Evolutionary conservation across 2,888 invertebrate genomes (phyloP).

Genomic region (Cotesia congregata): DNA sequence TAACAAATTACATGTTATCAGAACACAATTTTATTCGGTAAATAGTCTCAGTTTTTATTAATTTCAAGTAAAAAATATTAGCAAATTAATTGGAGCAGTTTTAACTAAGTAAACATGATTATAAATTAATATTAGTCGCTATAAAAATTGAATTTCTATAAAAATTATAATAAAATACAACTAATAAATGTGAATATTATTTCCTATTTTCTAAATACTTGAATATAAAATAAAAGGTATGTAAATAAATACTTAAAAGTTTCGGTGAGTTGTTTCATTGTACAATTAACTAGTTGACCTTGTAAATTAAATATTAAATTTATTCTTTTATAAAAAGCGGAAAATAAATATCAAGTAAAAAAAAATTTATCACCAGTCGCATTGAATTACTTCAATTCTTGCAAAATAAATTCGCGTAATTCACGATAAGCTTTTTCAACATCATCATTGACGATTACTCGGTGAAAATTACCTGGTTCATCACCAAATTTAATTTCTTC

Average conservation of each 20-base stretch:
- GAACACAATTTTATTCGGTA: constrained; percentile 67
- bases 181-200: background rate
- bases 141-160: background rate
- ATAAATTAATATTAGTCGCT: background rate
- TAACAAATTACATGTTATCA: constrained; percentile 59
- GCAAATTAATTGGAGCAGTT: background rate
- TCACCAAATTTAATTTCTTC: constrained; percentile 89
- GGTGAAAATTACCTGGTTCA: constrained; percentile 84
- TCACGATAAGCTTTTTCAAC: constrained; percentile 85
- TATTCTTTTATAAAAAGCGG: background rate
- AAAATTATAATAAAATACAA: background rate
- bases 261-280: background rate
- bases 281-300: background rate
- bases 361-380: constrained; percentile 59
- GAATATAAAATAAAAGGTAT: constrained; percentile 3
- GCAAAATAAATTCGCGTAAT: constrained; percentile 78
- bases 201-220: background rate
- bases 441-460: constrained; percentile 85
- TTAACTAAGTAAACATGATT: constrained; percentile 6
- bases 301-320: background rate
- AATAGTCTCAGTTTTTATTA: constrained; percentile 62
- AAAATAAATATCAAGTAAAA: background rate
- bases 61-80: constrained; percentile 6
- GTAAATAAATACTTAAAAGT: background rate
- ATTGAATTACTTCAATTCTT: constrained; percentile 73